A percentile compares a stretch with the other conserved stretches of the same genome.
Evolutionary conservation across 2,797 vertebrate species (phyloP).

Genomic region (Periophthalmus magnuspinnatus): DNA sequence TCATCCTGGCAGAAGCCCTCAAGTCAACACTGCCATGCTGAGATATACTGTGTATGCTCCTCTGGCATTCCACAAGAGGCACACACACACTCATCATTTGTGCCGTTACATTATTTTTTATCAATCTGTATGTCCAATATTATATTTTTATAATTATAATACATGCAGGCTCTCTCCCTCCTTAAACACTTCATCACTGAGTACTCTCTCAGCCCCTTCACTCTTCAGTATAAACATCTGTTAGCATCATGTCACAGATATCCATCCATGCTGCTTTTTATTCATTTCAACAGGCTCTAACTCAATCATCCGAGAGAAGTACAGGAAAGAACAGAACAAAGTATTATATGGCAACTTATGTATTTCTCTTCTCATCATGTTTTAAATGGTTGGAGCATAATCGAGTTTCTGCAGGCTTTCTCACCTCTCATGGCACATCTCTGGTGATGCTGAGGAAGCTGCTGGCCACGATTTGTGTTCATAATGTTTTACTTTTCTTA

Average conservation of each 20-base stretch:
- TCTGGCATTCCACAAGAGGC: background rate
- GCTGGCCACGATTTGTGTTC: no score
- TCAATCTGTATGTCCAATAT: background rate
- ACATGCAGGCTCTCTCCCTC: no score
- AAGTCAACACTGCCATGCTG: slow-evolving; percentile 31
- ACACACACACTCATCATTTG: background rate
- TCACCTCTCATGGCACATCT: background rate
- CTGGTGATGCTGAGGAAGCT: background rate
- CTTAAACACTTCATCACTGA: no score
- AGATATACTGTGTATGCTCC: background rate
- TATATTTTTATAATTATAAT: no score
- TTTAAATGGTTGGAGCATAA: background rate
- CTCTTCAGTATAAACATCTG: no score
- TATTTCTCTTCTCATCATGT: background rate
- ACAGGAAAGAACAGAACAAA: background rate
- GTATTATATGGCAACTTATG: background rate
- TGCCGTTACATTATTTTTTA: background rate
- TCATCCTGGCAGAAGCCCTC: slow-evolving; percentile 13
- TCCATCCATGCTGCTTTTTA: background rate
- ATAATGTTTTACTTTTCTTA: no score
- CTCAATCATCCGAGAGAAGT: background rate
- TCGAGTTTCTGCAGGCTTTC: background rate
- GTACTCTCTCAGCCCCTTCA: no score
- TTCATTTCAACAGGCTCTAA: background rate
- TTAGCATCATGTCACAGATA: no score